Percentiles rank a stretch among this genome's conserved stretches.
Conservation (phyloP, 35 echinoderm and acorn worm species). For the Apostichopus californicus region DNA sequence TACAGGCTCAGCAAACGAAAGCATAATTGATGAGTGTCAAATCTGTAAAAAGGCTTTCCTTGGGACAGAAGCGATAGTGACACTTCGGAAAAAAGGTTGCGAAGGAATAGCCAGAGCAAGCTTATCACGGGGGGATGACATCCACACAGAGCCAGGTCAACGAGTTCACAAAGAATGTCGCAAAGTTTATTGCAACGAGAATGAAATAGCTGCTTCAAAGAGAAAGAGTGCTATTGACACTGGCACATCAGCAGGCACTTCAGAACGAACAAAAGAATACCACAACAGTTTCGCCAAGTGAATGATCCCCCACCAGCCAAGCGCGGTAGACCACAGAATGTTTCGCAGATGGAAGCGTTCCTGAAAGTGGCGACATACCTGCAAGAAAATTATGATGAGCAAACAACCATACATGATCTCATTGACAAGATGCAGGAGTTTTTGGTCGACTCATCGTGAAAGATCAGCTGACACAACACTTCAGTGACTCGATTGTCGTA, state of each 20-base stretch:
- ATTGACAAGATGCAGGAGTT: slow-evolving; percentile 10
- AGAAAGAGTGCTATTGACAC: not conserved
- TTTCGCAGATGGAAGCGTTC: slow-evolving; percentile 23
- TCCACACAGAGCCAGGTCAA: slow-evolving; percentile 12
- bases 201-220: slow-evolving; percentile 21
- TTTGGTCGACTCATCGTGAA: slow-evolving; percentile 13
- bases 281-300: not conserved
- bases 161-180: not conserved
- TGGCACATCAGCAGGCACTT: not conserved
- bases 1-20: too few species aligned
- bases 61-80: too few species aligned
- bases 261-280: slow-evolving; percentile 32
- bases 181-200: not conserved
- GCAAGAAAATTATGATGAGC: slow-evolving; percentile 43
- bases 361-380: not conserved
- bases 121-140: slow-evolving; percentile 20
- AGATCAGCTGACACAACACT: slow-evolving; percentile 34
- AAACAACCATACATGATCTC: slow-evolving; percentile 33
- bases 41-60: too few species aligned
- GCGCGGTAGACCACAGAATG: slow-evolving; percentile 12
- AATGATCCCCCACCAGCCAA: not conserved
- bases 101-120: not conserved
- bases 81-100: too few species aligned
- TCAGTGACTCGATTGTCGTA: slow-evolving; percentile 31
- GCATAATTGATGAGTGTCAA: too few species aligned